Conservation (phyloP, 53 echinoderm and acorn worm species). For the Henricia sp. region DNA sequence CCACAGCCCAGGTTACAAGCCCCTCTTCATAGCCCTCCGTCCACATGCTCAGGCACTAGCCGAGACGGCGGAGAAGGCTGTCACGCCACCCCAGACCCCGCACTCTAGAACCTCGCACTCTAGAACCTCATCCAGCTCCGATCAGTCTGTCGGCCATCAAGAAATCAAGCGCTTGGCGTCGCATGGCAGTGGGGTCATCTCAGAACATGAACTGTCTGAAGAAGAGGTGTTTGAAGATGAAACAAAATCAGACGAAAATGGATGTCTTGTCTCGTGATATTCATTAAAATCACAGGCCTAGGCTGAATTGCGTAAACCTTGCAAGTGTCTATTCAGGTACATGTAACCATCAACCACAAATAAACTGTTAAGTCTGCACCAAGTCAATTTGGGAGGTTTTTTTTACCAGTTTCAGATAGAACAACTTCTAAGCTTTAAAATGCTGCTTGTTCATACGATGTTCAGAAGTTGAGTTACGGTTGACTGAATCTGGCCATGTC, state of each 20-base stretch:
- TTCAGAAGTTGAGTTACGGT: no score
- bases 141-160: slow-evolving; percentile 74
- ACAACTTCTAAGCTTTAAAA: no score
- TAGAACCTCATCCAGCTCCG: slow-evolving; percentile 74
- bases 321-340: no score
- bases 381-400: no score
- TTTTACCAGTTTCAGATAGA: no score
- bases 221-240: slow-evolving; percentile 89
- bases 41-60: slow-evolving; percentile 84
- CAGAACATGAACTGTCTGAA: slow-evolving; percentile 78
- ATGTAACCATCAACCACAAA: no score
- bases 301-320: no score
- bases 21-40: slow-evolving; percentile 78
- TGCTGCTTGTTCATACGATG: no score
- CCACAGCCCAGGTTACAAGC: slow-evolving; percentile 87
- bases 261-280: slow-evolving; percentile 75
- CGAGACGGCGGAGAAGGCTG: slow-evolving; percentile 75
- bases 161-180: slow-evolving; percentile 80
- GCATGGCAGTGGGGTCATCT: slow-evolving; percentile 66
- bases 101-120: no score
- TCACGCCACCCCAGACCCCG: slow-evolving; percentile 75
- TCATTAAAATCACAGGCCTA: no score
- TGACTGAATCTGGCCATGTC: no score
- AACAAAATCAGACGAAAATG: slow-evolving; percentile 58
- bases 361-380: no score